Evolutionary conservation across 2,113 vertebrate genomes (phyloP), one percentile per base, ranked within the genome.

Genomic region (Ranitomeya variabilis): DNA sequence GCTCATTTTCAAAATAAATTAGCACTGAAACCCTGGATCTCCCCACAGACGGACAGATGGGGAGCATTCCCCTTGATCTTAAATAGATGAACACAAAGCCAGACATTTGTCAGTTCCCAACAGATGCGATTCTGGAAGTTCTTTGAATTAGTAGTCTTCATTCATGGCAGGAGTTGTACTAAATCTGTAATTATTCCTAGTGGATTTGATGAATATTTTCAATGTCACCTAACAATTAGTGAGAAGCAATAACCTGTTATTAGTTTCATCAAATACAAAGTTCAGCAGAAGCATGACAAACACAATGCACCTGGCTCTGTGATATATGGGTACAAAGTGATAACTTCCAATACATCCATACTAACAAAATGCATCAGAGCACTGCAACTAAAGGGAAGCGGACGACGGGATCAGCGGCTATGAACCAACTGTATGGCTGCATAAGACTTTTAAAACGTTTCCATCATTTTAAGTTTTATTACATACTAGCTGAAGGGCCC

Each of bases 1-100:
- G 76, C 55, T 54, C 45, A 83, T 88, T 74, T 83, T n/a, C 21
- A 19, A 19, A 64, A 83, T 87, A 80, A 87, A 69, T 83, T 83
- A 74, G 18, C 31, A 62, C 66, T 62, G 66, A 26, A 71, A 45
- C 31, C 9, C 12, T 54, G 73, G 7, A n/a, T 54, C 21, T 67
- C 80, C 87, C 79, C 1, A 51, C 45, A 57, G 80, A 83, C 12
- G 16, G 67, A 59, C 55, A 83, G 69, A 83, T 76, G 57, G 55
- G 21, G 69, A 31, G 12, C 26, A 59, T 51, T 78, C 57, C n/a
- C 7, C 78, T 59, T 88, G 31, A 37, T 83, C 67, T 83, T 76
- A 19, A 16, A 73, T 66, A 83, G 69, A 77, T 74, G 79, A 74
- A 45, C 15, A 78, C 18, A 45, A 45, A 71, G 52, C 31, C 71